phyloP scores from a whole-genome alignment of 2,113 vertebrate genomes.

The Oriolus oriolus region DNA sequence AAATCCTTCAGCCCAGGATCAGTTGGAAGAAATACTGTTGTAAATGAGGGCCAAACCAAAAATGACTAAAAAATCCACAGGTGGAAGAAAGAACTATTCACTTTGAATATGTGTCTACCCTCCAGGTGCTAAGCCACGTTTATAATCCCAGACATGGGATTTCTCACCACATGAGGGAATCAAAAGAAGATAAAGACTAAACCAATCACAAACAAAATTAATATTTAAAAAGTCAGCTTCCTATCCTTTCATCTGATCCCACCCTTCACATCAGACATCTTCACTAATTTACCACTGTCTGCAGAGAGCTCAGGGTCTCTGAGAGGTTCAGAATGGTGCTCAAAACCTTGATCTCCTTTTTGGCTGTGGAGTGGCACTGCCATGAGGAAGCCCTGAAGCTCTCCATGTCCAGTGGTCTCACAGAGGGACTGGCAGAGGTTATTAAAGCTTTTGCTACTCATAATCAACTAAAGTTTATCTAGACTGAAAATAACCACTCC shows the following conservation, averaged over 20 bases:
- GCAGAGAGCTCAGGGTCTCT: neutral
- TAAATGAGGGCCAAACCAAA: neutral
- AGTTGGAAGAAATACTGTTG: neutral
- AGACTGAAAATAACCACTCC: neutral
- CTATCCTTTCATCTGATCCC: neutral
- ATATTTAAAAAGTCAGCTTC: neutral
- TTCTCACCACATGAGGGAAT: neutral
- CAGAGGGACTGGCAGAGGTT: neutral
- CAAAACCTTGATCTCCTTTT: neutral
- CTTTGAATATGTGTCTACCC: neutral
- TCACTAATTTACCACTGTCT: neutral
- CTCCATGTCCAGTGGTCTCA: fast-evolving
- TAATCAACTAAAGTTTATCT: neutral
- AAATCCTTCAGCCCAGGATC: neutral
- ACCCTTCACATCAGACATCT: neutral
- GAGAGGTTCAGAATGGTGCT: fast-evolving
- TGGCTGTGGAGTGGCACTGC: neutral
- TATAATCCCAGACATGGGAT: neutral
- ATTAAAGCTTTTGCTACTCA: neutral
- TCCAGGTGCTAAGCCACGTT: neutral
- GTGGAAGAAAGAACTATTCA: neutral
- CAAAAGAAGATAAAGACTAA: neutral
- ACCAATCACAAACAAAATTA: neutral
- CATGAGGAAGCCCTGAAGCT: fast-evolving
- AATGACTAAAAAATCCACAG: neutral